phyloP scores from a whole-genome alignment of 2,113 vertebrate genomes.

The Sturnus vulgaris region DNA sequence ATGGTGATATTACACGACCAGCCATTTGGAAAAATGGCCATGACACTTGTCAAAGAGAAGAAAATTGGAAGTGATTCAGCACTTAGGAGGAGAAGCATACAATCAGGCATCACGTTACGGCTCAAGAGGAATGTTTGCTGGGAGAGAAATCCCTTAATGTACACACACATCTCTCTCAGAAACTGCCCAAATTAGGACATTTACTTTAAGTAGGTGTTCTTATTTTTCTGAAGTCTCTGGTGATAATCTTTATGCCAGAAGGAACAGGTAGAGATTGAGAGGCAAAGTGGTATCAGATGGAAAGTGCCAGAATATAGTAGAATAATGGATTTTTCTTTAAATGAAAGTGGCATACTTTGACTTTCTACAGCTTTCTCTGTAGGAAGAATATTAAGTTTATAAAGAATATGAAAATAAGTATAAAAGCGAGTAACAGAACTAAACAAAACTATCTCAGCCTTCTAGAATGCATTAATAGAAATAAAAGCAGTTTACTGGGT shows the following conservation, averaged over 20 bases:
- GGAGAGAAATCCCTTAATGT: background rate
- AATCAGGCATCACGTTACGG: accelerated
- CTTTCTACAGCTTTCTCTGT: background rate
- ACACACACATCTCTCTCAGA: background rate
- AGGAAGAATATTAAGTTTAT: background rate
- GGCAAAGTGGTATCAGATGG: background rate
- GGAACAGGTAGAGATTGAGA: background rate
- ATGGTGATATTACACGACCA: background rate
- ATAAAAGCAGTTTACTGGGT: background rate
- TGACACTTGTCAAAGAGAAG: background rate
- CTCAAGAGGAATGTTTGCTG: background rate
- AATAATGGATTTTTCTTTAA: background rate
- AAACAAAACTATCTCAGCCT: background rate
- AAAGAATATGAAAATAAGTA: background rate
- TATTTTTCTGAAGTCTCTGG: background rate
- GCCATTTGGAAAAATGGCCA: background rate
- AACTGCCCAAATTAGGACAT: background rate
- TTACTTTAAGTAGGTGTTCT: background rate
- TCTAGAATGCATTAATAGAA: background rate
- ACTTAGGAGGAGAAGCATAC: background rate
- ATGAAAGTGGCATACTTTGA: background rate
- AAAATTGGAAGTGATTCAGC: background rate
- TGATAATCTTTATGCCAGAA: background rate
- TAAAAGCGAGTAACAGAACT: background rate
- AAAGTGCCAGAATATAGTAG: background rate